These are phyloP conservation scores for Lycophotia porphyrea DNA, from an alignment of 2,888 invertebrate species.

Conservation along the genomic window DNA sequence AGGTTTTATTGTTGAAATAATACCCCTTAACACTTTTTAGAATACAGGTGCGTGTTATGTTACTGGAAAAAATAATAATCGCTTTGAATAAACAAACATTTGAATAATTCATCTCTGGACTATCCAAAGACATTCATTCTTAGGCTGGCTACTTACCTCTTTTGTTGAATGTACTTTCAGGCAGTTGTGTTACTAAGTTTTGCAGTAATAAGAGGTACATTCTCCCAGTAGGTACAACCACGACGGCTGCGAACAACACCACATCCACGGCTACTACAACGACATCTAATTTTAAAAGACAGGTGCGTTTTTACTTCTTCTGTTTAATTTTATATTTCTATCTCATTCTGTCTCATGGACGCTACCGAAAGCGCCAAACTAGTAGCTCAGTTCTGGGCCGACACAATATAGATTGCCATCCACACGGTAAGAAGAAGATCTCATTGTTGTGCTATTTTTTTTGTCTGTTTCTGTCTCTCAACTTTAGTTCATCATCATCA, in stretches of 20 bases:
- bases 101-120: not conserved
- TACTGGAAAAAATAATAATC: not conserved
- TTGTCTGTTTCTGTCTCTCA: too few relatives aligned
- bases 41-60: not conserved
- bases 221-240: conserved; percentile 85
- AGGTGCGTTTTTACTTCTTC: conserved; percentile 74
- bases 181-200: not conserved
- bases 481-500: too few relatives aligned
- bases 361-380: too few relatives aligned
- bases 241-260: conserved; percentile 85
- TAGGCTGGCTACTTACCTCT: not conserved
- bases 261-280: conserved; percentile 86
- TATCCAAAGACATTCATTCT: not conserved
- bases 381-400: too few relatives aligned
- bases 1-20: not conserved
- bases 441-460: too few relatives aligned
- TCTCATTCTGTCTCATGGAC: too few relatives aligned
- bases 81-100: not conserved
- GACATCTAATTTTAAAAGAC: conserved; percentile 89
- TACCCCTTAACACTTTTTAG: not conserved
- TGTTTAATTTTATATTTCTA: conserved; percentile 55
- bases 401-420: too few relatives aligned
- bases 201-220: conserved; percentile 4
- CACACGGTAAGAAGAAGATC: too few relatives aligned
- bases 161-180: conserved; percentile 31